Conservation (phyloP, 2,113 vertebrate species). For the Balaeniceps rex region DNA sequence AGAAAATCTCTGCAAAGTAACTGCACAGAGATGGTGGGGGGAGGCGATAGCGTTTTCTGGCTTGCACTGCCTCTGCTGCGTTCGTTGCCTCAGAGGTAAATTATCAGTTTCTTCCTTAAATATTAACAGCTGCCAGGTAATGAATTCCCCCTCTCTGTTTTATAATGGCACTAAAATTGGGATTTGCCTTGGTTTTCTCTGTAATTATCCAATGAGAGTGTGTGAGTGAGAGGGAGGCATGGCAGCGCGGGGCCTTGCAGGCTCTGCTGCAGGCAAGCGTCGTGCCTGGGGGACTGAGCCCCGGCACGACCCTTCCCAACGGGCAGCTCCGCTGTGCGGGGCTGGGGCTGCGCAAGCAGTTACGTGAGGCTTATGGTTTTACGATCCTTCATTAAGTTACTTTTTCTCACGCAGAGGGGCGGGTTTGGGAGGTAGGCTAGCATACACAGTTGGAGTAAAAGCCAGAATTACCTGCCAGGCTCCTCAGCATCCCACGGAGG, state of each 20-base stretch:
- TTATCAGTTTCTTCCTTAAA: conserved; percentile 58
- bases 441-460: not conserved
- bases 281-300: not conserved
- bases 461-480: not conserved
- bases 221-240: not conserved
- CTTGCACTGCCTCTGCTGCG: conserved; percentile 25
- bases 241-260: not conserved
- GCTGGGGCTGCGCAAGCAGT: not conserved
- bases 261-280: not conserved
- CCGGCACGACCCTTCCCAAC: not conserved
- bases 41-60: not conserved
- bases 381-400: not conserved
- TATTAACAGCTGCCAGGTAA: conserved; percentile 65
- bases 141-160: conserved; percentile 67
- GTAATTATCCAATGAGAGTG: conserved; percentile 33
- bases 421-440: not conserved
- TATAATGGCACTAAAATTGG: conserved; percentile 66
- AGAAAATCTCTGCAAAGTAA: not conserved
- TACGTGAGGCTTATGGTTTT: not conserved
- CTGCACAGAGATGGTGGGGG: not conserved
- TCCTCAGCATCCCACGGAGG: not conserved
- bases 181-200: conserved; percentile 57
- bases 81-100: conserved; percentile 21
- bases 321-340: not conserved
- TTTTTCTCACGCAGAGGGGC: not conserved